A percentile compares a stretch with the other conserved stretches of the same genome.
Evolutionary conservation across 2,113 vertebrate genomes (phyloP).

Genomic region (Galeopterus variegatus): DNA sequence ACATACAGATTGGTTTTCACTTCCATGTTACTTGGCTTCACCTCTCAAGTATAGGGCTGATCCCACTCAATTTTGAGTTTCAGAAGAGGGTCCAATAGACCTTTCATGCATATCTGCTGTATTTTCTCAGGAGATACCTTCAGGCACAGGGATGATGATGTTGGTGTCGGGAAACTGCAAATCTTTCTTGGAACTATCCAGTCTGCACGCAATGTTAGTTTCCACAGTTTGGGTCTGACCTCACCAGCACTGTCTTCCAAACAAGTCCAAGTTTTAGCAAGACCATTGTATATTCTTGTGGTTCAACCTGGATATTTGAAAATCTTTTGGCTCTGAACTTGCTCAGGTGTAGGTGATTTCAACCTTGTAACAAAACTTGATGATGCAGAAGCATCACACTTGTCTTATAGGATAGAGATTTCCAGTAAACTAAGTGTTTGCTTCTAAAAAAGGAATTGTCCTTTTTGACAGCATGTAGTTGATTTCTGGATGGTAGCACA

Average conservation of each 20-base stretch:
- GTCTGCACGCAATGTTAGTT: slow-evolving; percentile 92
- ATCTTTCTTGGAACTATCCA: slow-evolving; percentile 91
- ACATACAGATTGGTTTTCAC: slow-evolving; percentile 86
- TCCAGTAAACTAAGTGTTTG: slow-evolving; percentile 93
- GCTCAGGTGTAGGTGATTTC: slow-evolving; percentile 92
- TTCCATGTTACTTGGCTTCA: slow-evolving; percentile 94
- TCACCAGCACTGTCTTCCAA: slow-evolving; percentile 93
- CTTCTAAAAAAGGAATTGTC: slow-evolving; percentile 94
- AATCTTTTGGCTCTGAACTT: slow-evolving; percentile 94
- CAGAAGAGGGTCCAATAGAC: slow-evolving; percentile 90
- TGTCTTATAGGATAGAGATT: slow-evolving; percentile 92
- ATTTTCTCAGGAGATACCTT: slow-evolving; percentile 91
- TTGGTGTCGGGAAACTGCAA: slow-evolving; percentile 92
- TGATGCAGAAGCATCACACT: slow-evolving; percentile 81
- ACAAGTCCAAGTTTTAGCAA: slow-evolving; percentile 93
- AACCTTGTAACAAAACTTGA: slow-evolving; percentile 90
- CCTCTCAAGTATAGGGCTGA: slow-evolving; percentile 91
- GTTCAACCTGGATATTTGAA: slow-evolving; percentile 92
- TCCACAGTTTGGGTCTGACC: slow-evolving; percentile 93
- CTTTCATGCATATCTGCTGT: slow-evolving; percentile 93
- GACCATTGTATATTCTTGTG: slow-evolving; percentile 93
- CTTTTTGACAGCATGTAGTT: slow-evolving; percentile 85
- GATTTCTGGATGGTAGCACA: slow-evolving; percentile 82
- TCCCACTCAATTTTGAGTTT: slow-evolving; percentile 93
- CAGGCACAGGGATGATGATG: slow-evolving; percentile 91